Base-by-base conservation (phyloP, 2,797 vertebrate genomes). In the Tragopan temminckii region DNA sequence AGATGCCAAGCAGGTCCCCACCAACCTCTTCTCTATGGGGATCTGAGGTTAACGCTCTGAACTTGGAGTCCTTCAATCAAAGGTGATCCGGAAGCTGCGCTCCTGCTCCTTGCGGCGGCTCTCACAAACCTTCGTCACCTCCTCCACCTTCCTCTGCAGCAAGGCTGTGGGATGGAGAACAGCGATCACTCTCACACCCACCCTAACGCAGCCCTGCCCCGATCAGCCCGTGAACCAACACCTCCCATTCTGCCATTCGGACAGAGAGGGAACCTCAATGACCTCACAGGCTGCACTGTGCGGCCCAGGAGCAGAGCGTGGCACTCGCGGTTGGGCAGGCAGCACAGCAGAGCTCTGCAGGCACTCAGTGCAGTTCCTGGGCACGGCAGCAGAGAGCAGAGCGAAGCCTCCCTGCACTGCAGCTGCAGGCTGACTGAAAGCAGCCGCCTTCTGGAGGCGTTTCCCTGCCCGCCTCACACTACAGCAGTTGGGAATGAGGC, bases 101-200 rank as follows among this genome's bases (percentile, higher is more conserved):
- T 99, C 99, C 85, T 99, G 99, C 94, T 99, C 99, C 94, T 99
- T 99, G 88, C 98, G 98, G 31, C 99, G 98, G 71, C 97, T 98
- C 94, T 99, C 99, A 1, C 98, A 99, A 68, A 98, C 95, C 85
- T 98, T 99, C 58, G 98, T 99, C 88, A 99, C 99, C 74, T 99
- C 99, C 90, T 99, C 99, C 71, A 99, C 99, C 88, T 99, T 98
- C 70, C 99, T 98, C 97, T 99, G 99, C 81, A 99, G 97, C 50
- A 99, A 98, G 2, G 99, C 99, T 97, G 78, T 7, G 42, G 42
- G 42, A 42, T 38, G 7, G 53, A 70, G 7, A 43, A 24, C 64
- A 52, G 43, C 1, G 1, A 14, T 85, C 59, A 52, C 31, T 36
- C 12, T 24, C 9, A 59, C 10, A 52, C 1, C 3, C 33, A 27